phyloP scores from a whole-genome alignment of 1,140 invertebrate genomes.

The Dysdera silvatica region DNA sequence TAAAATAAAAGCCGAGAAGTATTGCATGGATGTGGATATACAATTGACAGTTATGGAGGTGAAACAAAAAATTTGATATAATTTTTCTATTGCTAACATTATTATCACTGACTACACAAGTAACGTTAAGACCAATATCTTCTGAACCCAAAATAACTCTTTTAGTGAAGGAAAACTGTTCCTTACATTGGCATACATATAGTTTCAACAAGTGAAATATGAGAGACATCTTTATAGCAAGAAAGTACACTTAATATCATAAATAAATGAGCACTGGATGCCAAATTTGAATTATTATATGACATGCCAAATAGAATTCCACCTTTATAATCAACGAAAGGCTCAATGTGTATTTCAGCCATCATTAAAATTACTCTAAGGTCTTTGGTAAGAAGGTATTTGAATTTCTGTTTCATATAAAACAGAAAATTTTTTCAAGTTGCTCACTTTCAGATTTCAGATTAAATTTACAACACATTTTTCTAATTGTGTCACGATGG shows the following conservation, averaged over 20 bases:
- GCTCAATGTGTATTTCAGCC: constrained; percentile 7
- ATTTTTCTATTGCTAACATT: constrained; percentile 5
- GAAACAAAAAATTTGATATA: neutral
- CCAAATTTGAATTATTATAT: neutral
- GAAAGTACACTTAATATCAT: neutral
- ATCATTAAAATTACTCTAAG: neutral
- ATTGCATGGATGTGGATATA: neutral
- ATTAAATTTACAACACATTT: too few relatives aligned
- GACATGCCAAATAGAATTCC: neutral
- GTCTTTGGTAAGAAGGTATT: too few relatives aligned
- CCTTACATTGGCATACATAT: neutral
- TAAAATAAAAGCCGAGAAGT: neutral
- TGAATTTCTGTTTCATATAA: too few relatives aligned
- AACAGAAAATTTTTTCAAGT: too few relatives aligned
- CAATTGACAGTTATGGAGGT: neutral
- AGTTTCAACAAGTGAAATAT: neutral
- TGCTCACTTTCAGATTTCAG: too few relatives aligned
- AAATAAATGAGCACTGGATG: constrained; percentile 2
- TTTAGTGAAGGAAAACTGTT: neutral
- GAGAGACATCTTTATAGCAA: neutral
- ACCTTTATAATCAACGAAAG: constrained; percentile 9
- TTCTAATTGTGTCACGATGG: too few relatives aligned
- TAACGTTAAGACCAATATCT: neutral
- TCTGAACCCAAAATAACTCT: constrained; percentile 5
- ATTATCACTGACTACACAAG: neutral